Conservation (phyloP, 2,888 invertebrate genomes). For the Sinelater perroti region DNA sequence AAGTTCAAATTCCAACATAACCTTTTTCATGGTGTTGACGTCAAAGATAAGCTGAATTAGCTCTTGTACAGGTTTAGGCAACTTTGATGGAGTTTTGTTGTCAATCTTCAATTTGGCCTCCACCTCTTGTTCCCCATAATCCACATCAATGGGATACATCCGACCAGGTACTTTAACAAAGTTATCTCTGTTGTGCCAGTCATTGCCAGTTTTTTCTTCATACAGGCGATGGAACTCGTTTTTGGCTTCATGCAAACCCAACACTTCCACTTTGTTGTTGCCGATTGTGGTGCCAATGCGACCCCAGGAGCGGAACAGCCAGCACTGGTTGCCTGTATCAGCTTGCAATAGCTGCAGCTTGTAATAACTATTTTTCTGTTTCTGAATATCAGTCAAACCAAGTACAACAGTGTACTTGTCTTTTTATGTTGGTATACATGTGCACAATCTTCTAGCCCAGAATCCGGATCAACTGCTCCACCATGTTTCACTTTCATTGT, state of each 20-base stretch:
- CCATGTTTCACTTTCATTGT: constrained; percentile 81
- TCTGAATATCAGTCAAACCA: constrained; percentile 84
- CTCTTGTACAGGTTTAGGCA: constrained; percentile 81
- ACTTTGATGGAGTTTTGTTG: constrained; percentile 65
- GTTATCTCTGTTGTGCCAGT: constrained; percentile 71
- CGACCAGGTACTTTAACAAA: constrained; percentile 76
- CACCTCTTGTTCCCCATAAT: constrained; percentile 69
- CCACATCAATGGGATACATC: constrained; percentile 89
- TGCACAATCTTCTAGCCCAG: constrained; percentile 77
- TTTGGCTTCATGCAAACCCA: constrained; percentile 67
- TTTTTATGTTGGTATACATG: constrained; percentile 75
- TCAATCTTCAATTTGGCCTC: constrained; percentile 62
- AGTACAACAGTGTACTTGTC: constrained; percentile 82
- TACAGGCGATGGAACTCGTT: constrained; percentile 66
- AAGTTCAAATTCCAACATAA: constrained; percentile 93
- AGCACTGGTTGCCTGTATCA: constrained; percentile 66
- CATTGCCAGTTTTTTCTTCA: constrained; percentile 84
- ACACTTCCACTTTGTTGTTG: constrained; percentile 69
- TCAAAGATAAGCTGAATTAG: constrained; percentile 90
- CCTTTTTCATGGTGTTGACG: constrained; percentile 88
- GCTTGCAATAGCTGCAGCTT: constrained; percentile 89
- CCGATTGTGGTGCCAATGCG: constrained; percentile 96
- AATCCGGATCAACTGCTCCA: constrained; percentile 92
- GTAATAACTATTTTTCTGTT: constrained; percentile 92
- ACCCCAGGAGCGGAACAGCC: constrained; percentile 79